A percentile compares a stretch with the other conserved stretches of the same genome.
Evolutionary conservation across 2,888 invertebrate genomes (phyloP).

Genomic region (Mechanitis mazaeus): DNA sequence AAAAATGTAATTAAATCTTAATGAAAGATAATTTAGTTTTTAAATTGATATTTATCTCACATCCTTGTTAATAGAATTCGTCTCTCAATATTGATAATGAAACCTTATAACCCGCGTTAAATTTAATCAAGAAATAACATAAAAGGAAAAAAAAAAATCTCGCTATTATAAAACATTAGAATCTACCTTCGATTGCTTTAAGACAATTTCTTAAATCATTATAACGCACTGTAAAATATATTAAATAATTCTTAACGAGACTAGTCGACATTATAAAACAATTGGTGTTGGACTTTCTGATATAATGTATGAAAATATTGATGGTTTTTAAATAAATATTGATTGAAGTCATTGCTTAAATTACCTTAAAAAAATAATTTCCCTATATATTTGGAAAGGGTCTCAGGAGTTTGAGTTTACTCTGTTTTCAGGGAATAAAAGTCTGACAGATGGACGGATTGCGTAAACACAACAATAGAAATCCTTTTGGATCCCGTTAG

Average conservation of each 20-base stretch:
- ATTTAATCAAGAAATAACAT: conserved; percentile 23
- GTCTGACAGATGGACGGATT: background rate
- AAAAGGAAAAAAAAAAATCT: conserved; percentile 20
- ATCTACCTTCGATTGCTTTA: conserved; percentile 8
- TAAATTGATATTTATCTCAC: background rate
- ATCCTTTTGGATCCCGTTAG: background rate
- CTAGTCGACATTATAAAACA: too few relatives aligned
- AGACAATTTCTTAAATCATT: conserved; percentile 15
- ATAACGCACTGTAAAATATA: conserved; percentile 13
- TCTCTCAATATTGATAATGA: conserved; percentile 3
- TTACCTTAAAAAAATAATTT: too few relatives aligned
- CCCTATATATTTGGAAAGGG: too few relatives aligned
- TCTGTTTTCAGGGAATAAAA: background rate
- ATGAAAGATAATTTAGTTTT: background rate
- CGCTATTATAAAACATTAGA: conserved; percentile 23
- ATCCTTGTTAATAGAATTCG: background rate
- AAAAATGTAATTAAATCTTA: too few relatives aligned
- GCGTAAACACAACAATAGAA: background rate
- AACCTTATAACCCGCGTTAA: conserved; percentile 20
- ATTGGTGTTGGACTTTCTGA: too few relatives aligned
- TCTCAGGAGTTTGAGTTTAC: too few relatives aligned
- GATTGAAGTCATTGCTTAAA: too few relatives aligned
- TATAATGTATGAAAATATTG: too few relatives aligned
- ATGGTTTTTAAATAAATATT: too few relatives aligned
- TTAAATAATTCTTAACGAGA: background rate